A percentile compares a stretch with the other conserved stretches of the same genome.
Conservation (phyloP, 2,797 vertebrate species). For the Anomalospiza imberbis region DNA sequence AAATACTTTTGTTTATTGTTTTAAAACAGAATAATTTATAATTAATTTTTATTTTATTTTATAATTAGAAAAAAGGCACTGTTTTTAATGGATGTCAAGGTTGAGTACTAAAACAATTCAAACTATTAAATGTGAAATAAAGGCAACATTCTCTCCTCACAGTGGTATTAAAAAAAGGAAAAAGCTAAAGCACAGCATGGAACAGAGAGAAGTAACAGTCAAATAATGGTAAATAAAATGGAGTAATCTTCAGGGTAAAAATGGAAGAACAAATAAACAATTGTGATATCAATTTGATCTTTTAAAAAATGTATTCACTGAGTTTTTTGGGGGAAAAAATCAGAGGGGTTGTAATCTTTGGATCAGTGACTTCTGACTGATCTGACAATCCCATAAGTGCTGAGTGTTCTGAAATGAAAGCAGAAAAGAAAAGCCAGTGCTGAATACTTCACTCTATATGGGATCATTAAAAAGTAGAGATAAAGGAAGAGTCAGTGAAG, state of each 20-base stretch:
- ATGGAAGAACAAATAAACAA: neutral
- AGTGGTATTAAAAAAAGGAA: neutral
- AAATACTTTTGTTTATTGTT: neutral
- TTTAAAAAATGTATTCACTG: neutral
- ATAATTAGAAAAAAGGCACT: neutral
- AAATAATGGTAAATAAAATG: neutral
- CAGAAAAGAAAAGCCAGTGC: neutral
- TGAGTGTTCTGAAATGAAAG: neutral
- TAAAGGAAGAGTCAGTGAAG: neutral
- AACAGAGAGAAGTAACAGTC: neutral
- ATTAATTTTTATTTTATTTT: neutral
- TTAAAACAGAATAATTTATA: neutral
- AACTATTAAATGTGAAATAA: neutral
- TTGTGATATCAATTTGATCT: neutral
- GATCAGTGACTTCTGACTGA: neutral
- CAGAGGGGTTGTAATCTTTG: neutral
- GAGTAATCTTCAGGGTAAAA: neutral
- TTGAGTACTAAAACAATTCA: neutral
- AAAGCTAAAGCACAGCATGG: neutral
- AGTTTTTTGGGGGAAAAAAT: neutral
- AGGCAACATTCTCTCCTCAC: neutral
- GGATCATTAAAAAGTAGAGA: neutral
- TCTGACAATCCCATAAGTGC: neutral
- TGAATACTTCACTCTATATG: neutral
- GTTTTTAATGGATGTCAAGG: neutral